phyloP scores from a whole-genome alignment of 1,140 invertebrate genomes.

The Plectrocnemia conspersa region DNA sequence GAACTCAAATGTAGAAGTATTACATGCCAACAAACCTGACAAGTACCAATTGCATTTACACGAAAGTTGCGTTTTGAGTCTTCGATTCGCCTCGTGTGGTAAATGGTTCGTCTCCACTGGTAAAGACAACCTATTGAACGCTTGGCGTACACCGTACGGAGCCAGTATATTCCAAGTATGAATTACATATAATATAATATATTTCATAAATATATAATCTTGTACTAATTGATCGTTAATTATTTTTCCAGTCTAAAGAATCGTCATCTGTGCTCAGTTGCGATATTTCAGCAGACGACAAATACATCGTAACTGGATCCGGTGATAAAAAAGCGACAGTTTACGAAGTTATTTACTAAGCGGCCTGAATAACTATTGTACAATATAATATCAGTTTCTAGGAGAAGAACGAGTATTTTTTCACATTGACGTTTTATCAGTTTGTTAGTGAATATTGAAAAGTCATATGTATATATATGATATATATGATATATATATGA shows the following conservation, averaged over 20 bases:
- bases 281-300: slow-evolving; percentile 98
- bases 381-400: slow-evolving; percentile 2
- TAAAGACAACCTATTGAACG: slow-evolving; percentile 97
- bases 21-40: slow-evolving; percentile 91
- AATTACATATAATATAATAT: slow-evolving; percentile 35
- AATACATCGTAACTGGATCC: slow-evolving; percentile 97
- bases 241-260: slow-evolving; percentile 87
- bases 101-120: slow-evolving; percentile 99
- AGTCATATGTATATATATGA: not conserved
- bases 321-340: slow-evolving; percentile 99
- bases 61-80: slow-evolving; percentile 96
- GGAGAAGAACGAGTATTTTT: slow-evolving; percentile 6
- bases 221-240: not conserved
- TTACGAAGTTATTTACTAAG: slow-evolving; percentile 93
- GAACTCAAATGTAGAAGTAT: slow-evolving; percentile 93
- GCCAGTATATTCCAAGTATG: slow-evolving; percentile 97
- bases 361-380: slow-evolving; percentile 3
- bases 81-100: slow-evolving; percentile 93
- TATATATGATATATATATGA: slow-evolving; percentile 5
- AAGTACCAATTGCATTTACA: slow-evolving; percentile 97
- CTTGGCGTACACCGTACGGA: slow-evolving; percentile 97
- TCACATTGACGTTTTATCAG: slow-evolving; percentile 10
- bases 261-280: slow-evolving; percentile 97
- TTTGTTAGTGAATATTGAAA: not conserved
- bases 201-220: not conserved